These are phyloP conservation scores for Aradophagus sp. DNA, from an alignment of 1,140 invertebrate species.

Conservation along the genomic window DNA sequence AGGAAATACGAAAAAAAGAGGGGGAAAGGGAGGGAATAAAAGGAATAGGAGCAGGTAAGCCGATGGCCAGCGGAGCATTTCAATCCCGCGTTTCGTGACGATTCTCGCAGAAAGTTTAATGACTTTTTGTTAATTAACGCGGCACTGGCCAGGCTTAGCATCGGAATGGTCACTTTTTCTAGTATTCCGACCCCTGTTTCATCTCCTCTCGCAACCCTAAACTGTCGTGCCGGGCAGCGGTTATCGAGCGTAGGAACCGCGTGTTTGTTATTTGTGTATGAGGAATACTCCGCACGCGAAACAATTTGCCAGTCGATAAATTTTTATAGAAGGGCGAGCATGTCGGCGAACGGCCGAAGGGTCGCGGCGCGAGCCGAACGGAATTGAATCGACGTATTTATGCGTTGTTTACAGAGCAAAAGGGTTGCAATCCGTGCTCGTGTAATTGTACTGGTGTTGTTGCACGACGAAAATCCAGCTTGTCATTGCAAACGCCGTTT, in stretches of 20 bases:
- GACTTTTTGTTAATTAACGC: constrained; percentile 75
- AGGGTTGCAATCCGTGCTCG: constrained; percentile 68
- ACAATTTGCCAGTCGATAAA: constrained; percentile 77
- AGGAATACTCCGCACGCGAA: constrained; percentile 67
- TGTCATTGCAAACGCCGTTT: constrained; percentile 52
- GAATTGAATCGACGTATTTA: constrained; percentile 77
- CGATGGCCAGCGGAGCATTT: constrained; percentile 58
- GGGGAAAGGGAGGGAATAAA: constrained; percentile 10
- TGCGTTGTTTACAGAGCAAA: constrained; percentile 71
- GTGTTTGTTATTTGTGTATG: constrained; percentile 65
- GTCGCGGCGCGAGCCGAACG: constrained; percentile 61
- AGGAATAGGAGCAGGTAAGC: constrained; percentile 46
- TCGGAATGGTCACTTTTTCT: constrained; percentile 65
- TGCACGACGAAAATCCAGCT: constrained; percentile 58
- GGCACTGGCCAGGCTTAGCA: constrained; percentile 64
- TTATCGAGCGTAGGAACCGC: constrained; percentile 59
- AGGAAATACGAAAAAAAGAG: no score
- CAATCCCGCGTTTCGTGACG: constrained; percentile 64
- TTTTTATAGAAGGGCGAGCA: constrained; percentile 75
- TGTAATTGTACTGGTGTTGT: constrained; percentile 68
- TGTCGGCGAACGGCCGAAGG: constrained; percentile 46
- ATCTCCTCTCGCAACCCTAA: constrained; percentile 56
- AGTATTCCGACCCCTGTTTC: constrained; percentile 59
- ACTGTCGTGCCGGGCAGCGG: constrained; percentile 56
- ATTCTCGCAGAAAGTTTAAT: constrained; percentile 73